A percentile compares a stretch with the other conserved stretches of the same genome.
Evolutionary conservation across 2,113 vertebrate genomes (phyloP).

Genomic region (Diphyllodes magnificus): DNA sequence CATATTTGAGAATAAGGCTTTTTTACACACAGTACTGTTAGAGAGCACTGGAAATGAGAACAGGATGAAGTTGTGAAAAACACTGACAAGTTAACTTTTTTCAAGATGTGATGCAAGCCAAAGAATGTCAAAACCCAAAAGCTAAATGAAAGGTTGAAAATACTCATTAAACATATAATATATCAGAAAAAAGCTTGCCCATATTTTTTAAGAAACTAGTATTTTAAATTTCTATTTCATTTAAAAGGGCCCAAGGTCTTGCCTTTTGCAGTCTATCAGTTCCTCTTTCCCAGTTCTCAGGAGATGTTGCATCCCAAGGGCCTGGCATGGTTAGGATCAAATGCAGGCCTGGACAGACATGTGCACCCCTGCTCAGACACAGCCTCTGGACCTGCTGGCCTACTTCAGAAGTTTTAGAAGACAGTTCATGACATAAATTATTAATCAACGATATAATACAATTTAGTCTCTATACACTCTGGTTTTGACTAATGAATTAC

Average conservation of each 20-base stretch:
- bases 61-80: neutral
- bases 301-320: neutral
- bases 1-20: neutral
- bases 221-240: neutral
- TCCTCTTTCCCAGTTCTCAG: neutral
- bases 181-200: neutral
- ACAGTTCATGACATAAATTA: neutral
- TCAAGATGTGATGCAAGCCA: neutral
- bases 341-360: accelerated
- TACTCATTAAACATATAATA: neutral
- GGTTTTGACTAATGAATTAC: neutral
- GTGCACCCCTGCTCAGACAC: neutral
- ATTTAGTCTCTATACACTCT: neutral
- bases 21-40: neutral
- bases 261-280: neutral
- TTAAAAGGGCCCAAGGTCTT: neutral
- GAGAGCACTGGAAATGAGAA: neutral
- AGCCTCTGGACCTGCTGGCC: neutral
- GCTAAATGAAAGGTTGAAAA: neutral
- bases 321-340: neutral
- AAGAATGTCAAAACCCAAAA: neutral
- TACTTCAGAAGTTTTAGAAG: neutral
- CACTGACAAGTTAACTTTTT: neutral
- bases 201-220: neutral
- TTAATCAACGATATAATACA: neutral